A percentile compares a stretch with the other conserved stretches of the same genome.
phyloP scores from a whole-genome alignment of 1,140 invertebrate species.

The Drosophila nebulosa region DNA sequence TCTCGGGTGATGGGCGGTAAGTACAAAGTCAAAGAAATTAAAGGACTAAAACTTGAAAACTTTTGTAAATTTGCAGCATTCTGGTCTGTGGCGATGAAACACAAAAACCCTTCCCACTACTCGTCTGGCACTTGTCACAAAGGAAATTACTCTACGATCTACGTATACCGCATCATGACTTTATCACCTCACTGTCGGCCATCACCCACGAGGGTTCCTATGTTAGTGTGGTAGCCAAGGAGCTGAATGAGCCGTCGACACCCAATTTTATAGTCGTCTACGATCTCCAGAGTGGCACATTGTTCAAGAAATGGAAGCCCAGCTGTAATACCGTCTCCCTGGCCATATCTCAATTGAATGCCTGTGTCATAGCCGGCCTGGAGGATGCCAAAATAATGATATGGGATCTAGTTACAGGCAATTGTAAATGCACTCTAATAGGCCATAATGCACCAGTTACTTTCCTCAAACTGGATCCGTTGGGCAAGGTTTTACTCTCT shows the following conservation, averaged over 20 bases:
- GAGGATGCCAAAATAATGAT: constrained; percentile 91
- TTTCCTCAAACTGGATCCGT: constrained; percentile 86
- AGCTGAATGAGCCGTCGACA: constrained; percentile 88
- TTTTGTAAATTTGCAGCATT: constrained; percentile 82
- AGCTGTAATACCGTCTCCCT: constrained; percentile 89
- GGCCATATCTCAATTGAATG: constrained; percentile 89
- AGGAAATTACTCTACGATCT: constrained; percentile 93
- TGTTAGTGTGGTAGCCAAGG: constrained; percentile 86
- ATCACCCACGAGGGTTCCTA: constrained; percentile 92
- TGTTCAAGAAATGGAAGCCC: constrained; percentile 95
- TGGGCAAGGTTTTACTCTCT: constrained; percentile 87
- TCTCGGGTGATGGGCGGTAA: constrained; percentile 91
- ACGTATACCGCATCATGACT: constrained; percentile 93
- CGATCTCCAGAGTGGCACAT: constrained; percentile 94
- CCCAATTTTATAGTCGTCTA: constrained; percentile 95
- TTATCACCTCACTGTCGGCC: constrained; percentile 90
- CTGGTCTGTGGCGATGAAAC: constrained; percentile 95
- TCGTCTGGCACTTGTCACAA: constrained; percentile 93
- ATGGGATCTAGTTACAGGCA: constrained; percentile 93
- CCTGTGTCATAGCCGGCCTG: constrained; percentile 91
- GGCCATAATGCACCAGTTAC: constrained; percentile 90
- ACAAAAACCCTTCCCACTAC: constrained; percentile 93
- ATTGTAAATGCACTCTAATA: constrained; percentile 83
- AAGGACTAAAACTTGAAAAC: too few species aligned
- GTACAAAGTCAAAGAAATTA: background rate